Evolutionary conservation across 2,797 vertebrate genomes (phyloP), one percentile per base, ranked within the genome.

Genomic region (Prionace glauca): DNA sequence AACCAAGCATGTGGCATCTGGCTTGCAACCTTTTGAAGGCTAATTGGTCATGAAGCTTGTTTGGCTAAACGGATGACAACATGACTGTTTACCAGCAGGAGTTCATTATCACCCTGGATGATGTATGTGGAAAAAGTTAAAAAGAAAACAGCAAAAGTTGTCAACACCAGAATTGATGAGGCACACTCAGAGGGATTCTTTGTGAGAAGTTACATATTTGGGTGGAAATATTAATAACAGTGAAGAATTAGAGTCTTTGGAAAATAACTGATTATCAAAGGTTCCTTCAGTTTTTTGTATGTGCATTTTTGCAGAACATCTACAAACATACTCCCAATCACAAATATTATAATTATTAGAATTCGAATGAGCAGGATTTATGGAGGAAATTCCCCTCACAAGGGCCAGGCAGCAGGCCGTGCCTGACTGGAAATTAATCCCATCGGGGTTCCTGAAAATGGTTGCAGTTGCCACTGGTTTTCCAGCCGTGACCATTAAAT

Each of bases 11-110:
- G 36, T 94, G 67, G 32, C 67, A 72, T 29, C 24, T 94, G 67
- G n/a, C 69, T 74, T 45, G 41, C 69, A 94, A 29, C n/a, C 36
- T 94, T 94, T 72, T 94, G 92, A 93, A 69, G 62, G 71, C 62
- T 45, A 65, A 93, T 93, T 69, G 41, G 36, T 50, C 26, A 71
- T 72, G 69, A 94, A 9, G 22, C 12, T 56, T 91, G 10, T 10
- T 94, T 45, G 69, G 41, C 24, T 94, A 56, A 72, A 45, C 26
- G 36, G 22, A 94, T 72, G 92, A 56, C 92, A 94, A 50, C 41
- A 74, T 26, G 56, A 22, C 26, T 94, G 92, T 94, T 72, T 94
- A 94, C 92, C 92, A 72, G 36, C 65, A 74, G 92, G 92, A 93
- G 36, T 29, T 94, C 92, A 50, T 94, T 50, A 94, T 50, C 65